Base-by-base conservation (phyloP, 2,797 vertebrate species). In the Pangasius larnaudii region DNA sequence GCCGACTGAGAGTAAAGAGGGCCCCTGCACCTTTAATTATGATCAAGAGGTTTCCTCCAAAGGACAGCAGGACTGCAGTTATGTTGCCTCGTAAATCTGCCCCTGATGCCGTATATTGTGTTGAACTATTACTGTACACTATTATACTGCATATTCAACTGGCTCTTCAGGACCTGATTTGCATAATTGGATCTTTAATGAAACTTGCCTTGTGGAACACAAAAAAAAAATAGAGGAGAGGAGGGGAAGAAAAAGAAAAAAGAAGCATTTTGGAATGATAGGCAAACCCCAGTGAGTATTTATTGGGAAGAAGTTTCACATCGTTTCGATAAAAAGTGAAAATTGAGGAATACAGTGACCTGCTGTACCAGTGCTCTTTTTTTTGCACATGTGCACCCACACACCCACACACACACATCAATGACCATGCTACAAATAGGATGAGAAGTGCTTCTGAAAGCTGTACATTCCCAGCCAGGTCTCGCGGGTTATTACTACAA, bases 141-240 rank as follows among this genome's bases (percentile, higher is more conserved):
- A 94, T 96, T 97, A 96, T 96, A 95, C 89, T 95, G 96, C 96
- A 95, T 96, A 97, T 97, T 97, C 97, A 96, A 94, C 96, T 96
- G 96, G 96, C 96, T 96, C 95, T 97, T 95, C 94, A 96, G 95
- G 96, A 96, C 95, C 95, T 95, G 90, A 97, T 98, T 97, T 98
- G 96, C 97, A 98, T 98, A 98, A 98, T 97, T 97, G 97, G 96
- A 98, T 97, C 95, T 97, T 96, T 96, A 97, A 97, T 96, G 97
- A 97, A 98, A 98, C 95, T 98, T 98, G 96, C 95, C 95, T 95
- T 95, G 96, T 96, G 97, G 96, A 96, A 96, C 95, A 96, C 96
- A 96, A 93, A 94, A 94, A 94, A 94, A 93, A 24, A 89, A 80
- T 58, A 85, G 61, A 87, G 69, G 86, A 94, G 94, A 93, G 86